Conservation (phyloP, 2,888 invertebrate species). For the Plemyria rubiginata region DNA sequence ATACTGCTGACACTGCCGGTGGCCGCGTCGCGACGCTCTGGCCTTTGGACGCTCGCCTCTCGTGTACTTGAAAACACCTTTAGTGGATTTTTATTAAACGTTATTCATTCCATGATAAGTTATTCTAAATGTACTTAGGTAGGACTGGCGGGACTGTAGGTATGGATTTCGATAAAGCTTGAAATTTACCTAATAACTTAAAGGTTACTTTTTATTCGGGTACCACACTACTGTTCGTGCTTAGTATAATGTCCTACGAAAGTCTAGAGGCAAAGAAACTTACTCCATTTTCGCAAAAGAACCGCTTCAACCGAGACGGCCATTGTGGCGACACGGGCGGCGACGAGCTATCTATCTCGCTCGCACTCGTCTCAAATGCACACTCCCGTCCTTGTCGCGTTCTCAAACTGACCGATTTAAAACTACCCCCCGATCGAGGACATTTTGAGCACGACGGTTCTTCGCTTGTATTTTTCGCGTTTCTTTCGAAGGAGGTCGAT, state of each 20-base stretch:
- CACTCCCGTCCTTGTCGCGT: constrained; percentile 35
- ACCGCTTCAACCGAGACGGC: constrained; percentile 48
- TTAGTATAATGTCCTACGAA: no score
- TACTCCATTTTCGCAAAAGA: constrained; percentile 45
- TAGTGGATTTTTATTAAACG: not conserved
- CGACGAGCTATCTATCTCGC: constrained; percentile 55
- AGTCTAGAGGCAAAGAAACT: constrained; percentile 5
- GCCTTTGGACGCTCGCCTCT: constrained; percentile 45
- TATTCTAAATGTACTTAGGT: no score
- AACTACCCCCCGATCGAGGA: constrained; percentile 39
- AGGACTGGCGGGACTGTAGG: no score
- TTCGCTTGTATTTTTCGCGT: constrained; percentile 35
- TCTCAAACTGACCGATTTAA: constrained; percentile 29
- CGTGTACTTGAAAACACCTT: constrained; percentile 32
- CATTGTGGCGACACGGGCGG: constrained; percentile 58
- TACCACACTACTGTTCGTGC: no score
- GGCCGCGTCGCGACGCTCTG: constrained; percentile 41
- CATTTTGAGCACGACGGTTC: constrained; percentile 47
- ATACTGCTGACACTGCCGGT: not conserved
- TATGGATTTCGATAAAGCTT: no score
- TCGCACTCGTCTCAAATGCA: constrained; percentile 41
- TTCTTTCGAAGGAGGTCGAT: constrained; percentile 7
- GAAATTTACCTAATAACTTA: no score
- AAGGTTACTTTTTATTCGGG: no score
- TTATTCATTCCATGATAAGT: no score